These are phyloP conservation scores for Taeniopygia guttata DNA, from an alignment of 2,797 vertebrate genomes.

Conservation along the genomic window DNA sequence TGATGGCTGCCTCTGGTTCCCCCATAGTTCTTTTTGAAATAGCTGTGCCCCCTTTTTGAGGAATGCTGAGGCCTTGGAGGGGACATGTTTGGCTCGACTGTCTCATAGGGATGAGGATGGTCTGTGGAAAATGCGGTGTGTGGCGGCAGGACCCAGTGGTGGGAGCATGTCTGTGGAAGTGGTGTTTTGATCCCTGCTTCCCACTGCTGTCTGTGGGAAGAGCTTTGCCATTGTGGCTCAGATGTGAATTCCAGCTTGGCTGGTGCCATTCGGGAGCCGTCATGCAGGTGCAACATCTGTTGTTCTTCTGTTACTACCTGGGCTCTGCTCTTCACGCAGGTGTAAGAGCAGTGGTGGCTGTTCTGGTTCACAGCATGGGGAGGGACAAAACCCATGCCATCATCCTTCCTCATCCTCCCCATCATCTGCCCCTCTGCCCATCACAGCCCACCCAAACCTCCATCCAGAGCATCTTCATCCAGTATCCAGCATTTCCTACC, in stretches of 20 bases:
- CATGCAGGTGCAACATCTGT: slow-evolving; percentile 59
- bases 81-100: fast-evolving
- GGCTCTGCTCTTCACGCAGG: slow-evolving; percentile 11
- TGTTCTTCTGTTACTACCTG: slow-evolving; percentile 21
- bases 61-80: not conserved
- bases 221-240: not conserved
- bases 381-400: not conserved
- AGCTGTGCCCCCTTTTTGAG: not conserved
- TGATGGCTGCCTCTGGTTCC: not conserved
- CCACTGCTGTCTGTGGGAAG: not conserved
- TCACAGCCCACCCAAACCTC: not conserved
- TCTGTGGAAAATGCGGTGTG: fast-evolving
- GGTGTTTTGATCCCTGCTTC: not conserved
- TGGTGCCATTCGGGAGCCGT: not conserved
- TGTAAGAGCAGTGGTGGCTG: not conserved
- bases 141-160: not conserved
- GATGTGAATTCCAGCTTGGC: slow-evolving; percentile 42
- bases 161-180: not conserved
- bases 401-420: not conserved
- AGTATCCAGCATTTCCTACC: not conserved
- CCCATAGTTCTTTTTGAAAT: not conserved
- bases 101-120: not conserved
- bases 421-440: not conserved
- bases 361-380: not conserved
- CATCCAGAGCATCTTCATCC: not conserved